Evolutionary conservation across 2,888 invertebrate genomes (phyloP), one percentile per base, ranked within the genome.

Genomic region (Psylliodes chrysocephalus): DNA sequence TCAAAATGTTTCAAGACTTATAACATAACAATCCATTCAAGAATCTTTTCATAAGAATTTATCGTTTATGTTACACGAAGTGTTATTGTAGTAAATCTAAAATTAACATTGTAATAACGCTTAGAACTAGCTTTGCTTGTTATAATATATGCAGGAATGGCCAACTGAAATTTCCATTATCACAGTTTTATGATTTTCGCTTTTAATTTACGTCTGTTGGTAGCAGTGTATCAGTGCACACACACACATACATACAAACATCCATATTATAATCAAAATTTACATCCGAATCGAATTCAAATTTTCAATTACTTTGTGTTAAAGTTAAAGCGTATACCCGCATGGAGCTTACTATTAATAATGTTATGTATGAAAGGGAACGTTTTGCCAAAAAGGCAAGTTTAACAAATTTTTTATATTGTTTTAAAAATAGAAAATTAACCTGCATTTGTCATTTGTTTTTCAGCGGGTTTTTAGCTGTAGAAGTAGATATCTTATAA

Each of bases 161-260:
- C 40, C 54, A 40, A 54, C 54, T 54, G 54, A 54, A 49, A 54
- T 54, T 54, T 54, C 54, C 54, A 54, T 54, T 54, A 54, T 54
- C 54, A 54, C 54, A 54, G 40, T 54, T 54, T 54, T 54, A 54
- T 54, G 54, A 54, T 54, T 54, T n/a, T 40, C 54, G 22, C 19
- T 54, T 54, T 54, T 54, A 54, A 54, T 54, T 40, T 54, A 54
- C 54, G 40, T 54, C 40, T 40, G 40, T 54, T 17, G 30, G 14
- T 22, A 30, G 49, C 28, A 49, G 49, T 49, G 30, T 49, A 49
- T 49, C 49, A 49, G 30, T 12, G 28, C 14, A 17, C 28, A 30
- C 22, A 46, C 46, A 25, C 22, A 46, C 12, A 40, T 14, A 17
- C 7, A 5, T 7, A 40, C 40, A 17, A 7, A n/a, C n/a, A n/a